A percentile compares a stretch with the other conserved stretches of the same genome.
Evolutionary conservation across 2,888 invertebrate species (phyloP).

Genomic region (Drosophila yooni): DNA sequence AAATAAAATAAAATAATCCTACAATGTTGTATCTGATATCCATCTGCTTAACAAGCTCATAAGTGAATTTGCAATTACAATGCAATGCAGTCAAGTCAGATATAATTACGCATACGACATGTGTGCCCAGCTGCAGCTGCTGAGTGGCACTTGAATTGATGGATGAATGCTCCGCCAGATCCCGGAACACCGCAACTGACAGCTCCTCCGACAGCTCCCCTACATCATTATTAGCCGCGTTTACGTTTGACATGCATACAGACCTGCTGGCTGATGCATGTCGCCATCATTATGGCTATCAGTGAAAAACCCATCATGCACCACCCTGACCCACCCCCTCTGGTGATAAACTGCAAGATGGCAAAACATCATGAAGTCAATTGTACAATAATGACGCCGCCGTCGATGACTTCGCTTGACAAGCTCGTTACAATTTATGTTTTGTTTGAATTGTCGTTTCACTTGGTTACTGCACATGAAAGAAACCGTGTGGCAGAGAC

Average conservation of each 20-base stretch:
- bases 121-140: slow-evolving; percentile 12
- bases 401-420: slow-evolving; percentile 48
- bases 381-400: slow-evolving; percentile 52
- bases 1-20: neutral
- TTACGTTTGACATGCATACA: slow-evolving; percentile 4
- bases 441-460: slow-evolving; percentile 60
- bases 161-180: slow-evolving; percentile 23
- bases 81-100: slow-evolving; percentile 13
- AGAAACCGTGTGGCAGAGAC: slow-evolving; percentile 1
- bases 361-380: slow-evolving; percentile 63
- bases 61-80: slow-evolving; percentile 20
- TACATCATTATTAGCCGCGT: slow-evolving; percentile 40
- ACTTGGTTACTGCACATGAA: slow-evolving; percentile 24
- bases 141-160: slow-evolving; percentile 37
- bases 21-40: neutral
- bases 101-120: slow-evolving; percentile 55
- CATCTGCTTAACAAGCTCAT: neutral
- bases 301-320: slow-evolving; percentile 33
- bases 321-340: neutral
- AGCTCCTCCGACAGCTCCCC: slow-evolving; percentile 4
- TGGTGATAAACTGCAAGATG: slow-evolving; percentile 68
- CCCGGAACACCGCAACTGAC: slow-evolving; percentile 2
- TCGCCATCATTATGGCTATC: slow-evolving; percentile 46
- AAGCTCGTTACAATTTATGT: slow-evolving; percentile 73
- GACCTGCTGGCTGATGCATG: slow-evolving; percentile 34